phyloP scores from a whole-genome alignment of 2,797 vertebrate species.

The Parauchenoglanis punctatus region DNA sequence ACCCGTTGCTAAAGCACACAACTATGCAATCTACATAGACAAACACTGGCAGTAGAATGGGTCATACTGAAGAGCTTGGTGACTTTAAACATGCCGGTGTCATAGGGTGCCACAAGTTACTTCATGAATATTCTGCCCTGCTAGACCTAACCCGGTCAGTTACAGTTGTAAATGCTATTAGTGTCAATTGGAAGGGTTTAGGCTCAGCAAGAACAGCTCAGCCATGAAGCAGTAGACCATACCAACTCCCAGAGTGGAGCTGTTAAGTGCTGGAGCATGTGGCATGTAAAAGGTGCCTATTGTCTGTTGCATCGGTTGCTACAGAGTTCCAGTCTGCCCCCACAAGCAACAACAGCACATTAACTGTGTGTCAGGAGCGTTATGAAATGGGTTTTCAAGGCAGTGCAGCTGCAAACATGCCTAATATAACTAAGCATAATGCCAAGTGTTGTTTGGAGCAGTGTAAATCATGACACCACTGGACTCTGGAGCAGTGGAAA shows the following conservation, averaged over 20 bases:
- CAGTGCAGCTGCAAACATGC: background rate
- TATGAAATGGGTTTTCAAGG: background rate
- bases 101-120: background rate
- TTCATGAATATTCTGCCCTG: background rate
- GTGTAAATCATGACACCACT: background rate
- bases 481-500: too few relatives aligned
- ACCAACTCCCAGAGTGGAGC: too few relatives aligned
- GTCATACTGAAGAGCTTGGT: background rate
- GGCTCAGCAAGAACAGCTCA: too few relatives aligned
- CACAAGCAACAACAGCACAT: background rate
- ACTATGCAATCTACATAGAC: background rate
- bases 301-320: background rate
- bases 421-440: background rate
- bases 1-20: background rate
- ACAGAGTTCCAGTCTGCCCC: background rate
- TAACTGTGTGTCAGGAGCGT: background rate
- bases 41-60: background rate
- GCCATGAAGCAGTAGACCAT: too few relatives aligned
- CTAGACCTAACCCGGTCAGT: background rate
- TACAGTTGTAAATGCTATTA: background rate
- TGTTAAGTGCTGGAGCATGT: background rate
- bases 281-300: background rate
- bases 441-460: background rate
- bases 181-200: background rate
- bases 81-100: background rate